Percentiles rank a stretch among this genome's conserved stretches.
Evolutionary conservation across 2,113 vertebrate species (phyloP).

Genomic region (Bolborhynchus lineola): DNA sequence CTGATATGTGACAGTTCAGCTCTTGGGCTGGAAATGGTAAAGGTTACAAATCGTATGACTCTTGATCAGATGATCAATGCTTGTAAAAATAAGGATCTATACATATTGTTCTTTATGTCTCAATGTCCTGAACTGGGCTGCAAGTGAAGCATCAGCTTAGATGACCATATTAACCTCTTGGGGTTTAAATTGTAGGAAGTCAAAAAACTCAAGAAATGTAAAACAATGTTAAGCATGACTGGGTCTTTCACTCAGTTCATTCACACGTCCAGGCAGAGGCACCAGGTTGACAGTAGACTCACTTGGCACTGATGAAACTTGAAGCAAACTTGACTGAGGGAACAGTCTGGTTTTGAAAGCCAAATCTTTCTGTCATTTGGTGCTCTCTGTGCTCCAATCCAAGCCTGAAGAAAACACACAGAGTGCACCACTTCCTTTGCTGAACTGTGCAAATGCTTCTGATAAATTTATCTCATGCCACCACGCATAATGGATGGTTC

Average conservation of each 20-base stretch:
- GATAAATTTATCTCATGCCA: constrained; percentile 36
- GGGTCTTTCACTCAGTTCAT: not conserved
- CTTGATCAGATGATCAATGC: not conserved
- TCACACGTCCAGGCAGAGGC: accelerated
- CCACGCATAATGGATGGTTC: not conserved
- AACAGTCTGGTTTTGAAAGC: not conserved
- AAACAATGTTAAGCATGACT: not conserved
- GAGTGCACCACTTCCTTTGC: not conserved
- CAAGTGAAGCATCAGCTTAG: not conserved
- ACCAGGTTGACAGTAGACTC: not conserved
- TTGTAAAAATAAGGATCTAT: not conserved
- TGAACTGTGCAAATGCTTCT: constrained; percentile 2
- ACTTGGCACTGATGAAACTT: not conserved
- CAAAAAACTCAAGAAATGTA: not conserved
- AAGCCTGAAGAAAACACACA: not conserved
- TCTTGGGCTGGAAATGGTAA: not conserved
- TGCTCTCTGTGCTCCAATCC: not conserved
- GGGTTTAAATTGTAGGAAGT: not conserved
- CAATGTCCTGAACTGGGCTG: not conserved
- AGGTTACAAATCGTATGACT: not conserved
- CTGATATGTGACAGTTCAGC: not conserved
- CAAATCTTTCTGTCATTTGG: not conserved
- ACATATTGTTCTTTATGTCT: not conserved
- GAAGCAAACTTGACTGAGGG: not conserved
- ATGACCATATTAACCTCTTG: not conserved